phyloP scores from a whole-genome alignment of 2,888 invertebrate genomes.

The Drosophila heteroneura region DNA sequence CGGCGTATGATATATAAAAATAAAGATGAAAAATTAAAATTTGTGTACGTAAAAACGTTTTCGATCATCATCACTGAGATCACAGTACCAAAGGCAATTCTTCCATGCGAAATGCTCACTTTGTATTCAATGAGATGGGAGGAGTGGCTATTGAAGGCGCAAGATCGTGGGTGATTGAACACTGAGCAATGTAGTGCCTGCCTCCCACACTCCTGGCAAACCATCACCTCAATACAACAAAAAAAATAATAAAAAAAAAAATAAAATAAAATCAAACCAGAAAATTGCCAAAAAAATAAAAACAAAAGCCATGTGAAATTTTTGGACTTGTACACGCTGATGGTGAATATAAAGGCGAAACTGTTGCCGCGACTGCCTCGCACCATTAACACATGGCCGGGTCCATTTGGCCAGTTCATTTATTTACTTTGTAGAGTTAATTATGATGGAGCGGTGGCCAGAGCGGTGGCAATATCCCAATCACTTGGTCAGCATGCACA shows the following conservation, averaged over 20 bases:
- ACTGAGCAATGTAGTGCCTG: constrained; percentile 34
- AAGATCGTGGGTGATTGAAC: constrained; percentile 57
- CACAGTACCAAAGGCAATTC: constrained; percentile 29
- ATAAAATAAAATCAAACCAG: constrained; percentile 1
- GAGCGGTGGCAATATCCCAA: constrained; percentile 31
- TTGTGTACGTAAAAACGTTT: constrained; percentile 48
- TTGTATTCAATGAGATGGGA: constrained; percentile 16
- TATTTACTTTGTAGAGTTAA: constrained; percentile 79
- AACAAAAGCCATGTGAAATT: constrained; percentile 46
- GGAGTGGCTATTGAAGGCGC: constrained; percentile 34
- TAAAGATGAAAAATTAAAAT: constrained; percentile 55
- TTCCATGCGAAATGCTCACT: constrained; percentile 16
- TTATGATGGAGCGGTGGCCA: constrained; percentile 73
- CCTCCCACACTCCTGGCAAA: constrained; percentile 21
- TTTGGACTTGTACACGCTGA: constrained; percentile 13
- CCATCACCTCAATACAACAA: background rate
- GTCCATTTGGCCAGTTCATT: constrained; percentile 68
- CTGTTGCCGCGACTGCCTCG: constrained; percentile 45
- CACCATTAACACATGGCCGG: constrained; percentile 72
- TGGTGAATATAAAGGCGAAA: constrained; percentile 44
- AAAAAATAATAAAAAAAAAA: background rate
- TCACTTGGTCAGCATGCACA: constrained; percentile 15
- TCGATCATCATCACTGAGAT: constrained; percentile 47
- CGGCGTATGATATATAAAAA: constrained; percentile 54
- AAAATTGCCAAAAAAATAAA: constrained; percentile 30